Conservation (phyloP, 2,113 vertebrate species). For the Myrmecophaga tridactyla region DNA sequence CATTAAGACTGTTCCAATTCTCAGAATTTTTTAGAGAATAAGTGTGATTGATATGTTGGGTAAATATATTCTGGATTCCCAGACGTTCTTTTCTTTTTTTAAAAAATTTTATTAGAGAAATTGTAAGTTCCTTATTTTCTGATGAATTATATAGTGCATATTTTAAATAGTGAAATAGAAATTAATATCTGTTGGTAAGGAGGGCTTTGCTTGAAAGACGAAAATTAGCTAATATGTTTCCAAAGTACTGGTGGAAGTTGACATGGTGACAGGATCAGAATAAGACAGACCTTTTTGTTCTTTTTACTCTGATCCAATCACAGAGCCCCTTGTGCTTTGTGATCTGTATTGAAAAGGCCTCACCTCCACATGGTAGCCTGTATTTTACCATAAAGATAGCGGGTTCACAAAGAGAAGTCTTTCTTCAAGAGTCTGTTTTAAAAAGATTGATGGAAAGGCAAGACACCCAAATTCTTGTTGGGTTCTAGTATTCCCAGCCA, state of each 20-base stretch:
- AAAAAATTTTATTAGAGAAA: no score
- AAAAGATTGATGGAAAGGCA: background rate
- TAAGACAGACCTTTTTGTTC: background rate
- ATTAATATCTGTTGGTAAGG: background rate
- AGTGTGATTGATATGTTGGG: conserved; percentile 1
- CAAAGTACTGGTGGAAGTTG: conserved; percentile 13
- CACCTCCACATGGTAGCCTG: background rate
- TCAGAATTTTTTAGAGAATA: conserved; percentile 20
- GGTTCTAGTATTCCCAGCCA: background rate
- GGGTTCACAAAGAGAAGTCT: background rate
- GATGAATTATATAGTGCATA: conserved; percentile 44
- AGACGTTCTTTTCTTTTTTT: no score
- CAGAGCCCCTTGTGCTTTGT: background rate
- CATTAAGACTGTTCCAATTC: background rate
- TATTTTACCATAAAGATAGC: background rate
- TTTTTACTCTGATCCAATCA: background rate
- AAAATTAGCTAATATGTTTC: conserved; percentile 28
- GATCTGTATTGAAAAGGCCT: background rate
- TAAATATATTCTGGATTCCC: conserved; percentile 26
- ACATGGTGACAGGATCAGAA: background rate
- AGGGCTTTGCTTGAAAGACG: conserved; percentile 47
- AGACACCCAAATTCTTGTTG: background rate
- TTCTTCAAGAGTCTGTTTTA: conserved; percentile 14
- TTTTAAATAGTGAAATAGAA: conserved; percentile 54
- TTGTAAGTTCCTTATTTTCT: background rate